These are phyloP conservation scores for Pelagia noctiluca DNA, from an alignment of 30 jellyfish, hydroid and myxozoan genomes.

Conservation along the genomic window DNA sequence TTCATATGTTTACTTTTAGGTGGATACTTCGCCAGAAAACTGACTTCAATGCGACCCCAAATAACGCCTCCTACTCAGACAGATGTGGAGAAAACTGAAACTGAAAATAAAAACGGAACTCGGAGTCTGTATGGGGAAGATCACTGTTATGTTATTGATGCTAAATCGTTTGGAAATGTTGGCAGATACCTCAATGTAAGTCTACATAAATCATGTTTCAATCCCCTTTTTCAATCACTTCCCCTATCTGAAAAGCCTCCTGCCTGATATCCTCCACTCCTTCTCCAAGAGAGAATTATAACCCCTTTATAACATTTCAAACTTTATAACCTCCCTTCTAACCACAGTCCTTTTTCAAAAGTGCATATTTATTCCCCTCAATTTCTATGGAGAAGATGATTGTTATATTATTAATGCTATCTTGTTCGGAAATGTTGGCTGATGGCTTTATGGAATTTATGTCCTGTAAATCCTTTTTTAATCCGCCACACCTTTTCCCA, in stretches of 20 bases:
- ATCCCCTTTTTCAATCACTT: not conserved
- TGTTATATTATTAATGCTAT: too few relatives aligned
- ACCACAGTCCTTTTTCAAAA: too few relatives aligned
- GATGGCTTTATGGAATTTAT: too few relatives aligned
- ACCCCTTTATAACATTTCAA: too few relatives aligned
- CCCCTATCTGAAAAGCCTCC: not conserved
- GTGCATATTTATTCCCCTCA: too few relatives aligned
- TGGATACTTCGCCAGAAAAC: constrained; percentile 67
- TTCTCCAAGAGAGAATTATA: not conserved
- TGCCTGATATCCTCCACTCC: not conserved
- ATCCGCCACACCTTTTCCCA: too few relatives aligned
- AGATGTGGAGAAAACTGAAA: not conserved
- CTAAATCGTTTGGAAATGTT: constrained; percentile 92
- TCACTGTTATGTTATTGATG: constrained; percentile 91
- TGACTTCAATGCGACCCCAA: constrained; percentile 24
- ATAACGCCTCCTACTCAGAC: constrained; percentile 58
- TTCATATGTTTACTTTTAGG: constrained; percentile 11
- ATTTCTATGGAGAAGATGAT: too few relatives aligned
- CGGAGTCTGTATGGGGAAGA: constrained; percentile 85
- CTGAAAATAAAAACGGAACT: constrained; percentile 31
- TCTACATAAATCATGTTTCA: not conserved
- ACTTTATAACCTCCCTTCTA: too few relatives aligned
- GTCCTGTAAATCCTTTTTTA: too few relatives aligned
- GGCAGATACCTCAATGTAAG: constrained; percentile 96
- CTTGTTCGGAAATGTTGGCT: too few relatives aligned